Percentiles rank a stretch among this genome's conserved stretches.
Evolutionary conservation across 2,797 vertebrate genomes (phyloP).

Genomic region (Stomatorhinus walkeri): DNA sequence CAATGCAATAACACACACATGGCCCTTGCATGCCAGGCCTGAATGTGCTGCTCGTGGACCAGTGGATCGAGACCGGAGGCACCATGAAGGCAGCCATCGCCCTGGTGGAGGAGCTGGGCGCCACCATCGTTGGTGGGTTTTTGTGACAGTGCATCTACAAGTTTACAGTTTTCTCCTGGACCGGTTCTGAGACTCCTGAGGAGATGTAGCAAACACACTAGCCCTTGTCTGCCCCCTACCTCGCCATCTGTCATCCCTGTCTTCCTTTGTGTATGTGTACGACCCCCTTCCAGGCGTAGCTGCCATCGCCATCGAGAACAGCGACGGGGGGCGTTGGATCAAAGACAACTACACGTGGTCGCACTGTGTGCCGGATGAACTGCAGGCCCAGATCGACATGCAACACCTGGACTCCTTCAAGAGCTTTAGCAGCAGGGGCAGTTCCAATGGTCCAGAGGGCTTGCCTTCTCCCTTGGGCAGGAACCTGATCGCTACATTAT

Average conservation of each 20-base stretch:
- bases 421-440: conserved; percentile 23
- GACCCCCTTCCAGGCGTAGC: conserved; percentile 57
- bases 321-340: conserved; percentile 71
- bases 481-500: not conserved
- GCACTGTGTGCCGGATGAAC: conserved; percentile 63
- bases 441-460: not conserved
- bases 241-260: not conserved
- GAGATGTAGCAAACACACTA: not conserved
- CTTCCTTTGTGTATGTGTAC: not conserved
- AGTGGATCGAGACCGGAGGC: conserved; percentile 83
- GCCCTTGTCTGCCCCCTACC: not conserved
- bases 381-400: conserved; percentile 62
- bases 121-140: conserved; percentile 63
- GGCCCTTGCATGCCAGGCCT: conserved; percentile 51
- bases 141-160: not conserved
- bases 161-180: not conserved
- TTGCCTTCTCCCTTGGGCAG: not conserved
- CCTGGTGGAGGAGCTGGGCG: conserved; percentile 69
- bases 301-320: conserved; percentile 76
- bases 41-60: conserved; percentile 74
- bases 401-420: conserved; percentile 55
- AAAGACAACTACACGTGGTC: conserved; percentile 70
- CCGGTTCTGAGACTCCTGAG: not conserved
- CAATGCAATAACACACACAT: not conserved
- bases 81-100: conserved; percentile 75